Evolutionary conservation across 2,797 vertebrate species (phyloP).

Genomic region (Helostoma temminkii): DNA sequence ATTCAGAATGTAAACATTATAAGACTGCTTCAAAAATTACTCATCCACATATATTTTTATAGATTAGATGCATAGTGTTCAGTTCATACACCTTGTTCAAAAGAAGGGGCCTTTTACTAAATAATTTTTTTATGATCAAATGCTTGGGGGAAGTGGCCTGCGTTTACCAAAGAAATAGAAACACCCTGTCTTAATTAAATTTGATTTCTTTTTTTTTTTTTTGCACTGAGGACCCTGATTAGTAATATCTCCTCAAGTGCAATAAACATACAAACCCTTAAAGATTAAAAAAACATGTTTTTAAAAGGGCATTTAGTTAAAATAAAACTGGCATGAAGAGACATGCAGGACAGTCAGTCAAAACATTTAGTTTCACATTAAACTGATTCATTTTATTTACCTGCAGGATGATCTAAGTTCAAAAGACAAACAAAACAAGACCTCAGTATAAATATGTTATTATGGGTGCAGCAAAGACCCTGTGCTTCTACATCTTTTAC

Average conservation of each 20-base stretch:
- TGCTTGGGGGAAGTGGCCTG: conserved; percentile 32
- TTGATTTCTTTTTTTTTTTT: no score
- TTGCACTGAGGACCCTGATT: conserved; percentile 16
- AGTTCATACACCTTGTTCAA: conserved; percentile 69
- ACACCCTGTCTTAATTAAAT: conserved; percentile 29
- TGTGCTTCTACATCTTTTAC: conserved; percentile 44
- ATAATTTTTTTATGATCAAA: conserved; percentile 28
- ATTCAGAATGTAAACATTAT: conserved; percentile 86
- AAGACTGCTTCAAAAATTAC: conserved; percentile 73
- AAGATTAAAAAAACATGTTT: conserved; percentile 13
- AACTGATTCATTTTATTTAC: background rate
- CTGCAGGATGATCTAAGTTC: conserved; percentile 1
- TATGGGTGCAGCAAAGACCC: conserved; percentile 41
- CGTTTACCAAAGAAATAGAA: conserved; percentile 18
- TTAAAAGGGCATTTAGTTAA: conserved; percentile 44
- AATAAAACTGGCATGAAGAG: conserved; percentile 43
- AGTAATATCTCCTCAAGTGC: background rate
- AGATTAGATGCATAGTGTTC: conserved; percentile 84
- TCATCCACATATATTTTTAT: conserved; percentile 60
- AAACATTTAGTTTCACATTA: conserved; percentile 40
- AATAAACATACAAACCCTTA: conserved; percentile 20
- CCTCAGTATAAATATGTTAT: conserved; percentile 32
- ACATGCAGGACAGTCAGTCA: conserved; percentile 36
- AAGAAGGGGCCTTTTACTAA: conserved; percentile 32
- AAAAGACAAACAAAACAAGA: conserved; percentile 14